Evolutionary conservation across 2,797 vertebrate species (phyloP), one percentile per base, ranked within the genome.

Genomic region (Leptodactylus fallax): DNA sequence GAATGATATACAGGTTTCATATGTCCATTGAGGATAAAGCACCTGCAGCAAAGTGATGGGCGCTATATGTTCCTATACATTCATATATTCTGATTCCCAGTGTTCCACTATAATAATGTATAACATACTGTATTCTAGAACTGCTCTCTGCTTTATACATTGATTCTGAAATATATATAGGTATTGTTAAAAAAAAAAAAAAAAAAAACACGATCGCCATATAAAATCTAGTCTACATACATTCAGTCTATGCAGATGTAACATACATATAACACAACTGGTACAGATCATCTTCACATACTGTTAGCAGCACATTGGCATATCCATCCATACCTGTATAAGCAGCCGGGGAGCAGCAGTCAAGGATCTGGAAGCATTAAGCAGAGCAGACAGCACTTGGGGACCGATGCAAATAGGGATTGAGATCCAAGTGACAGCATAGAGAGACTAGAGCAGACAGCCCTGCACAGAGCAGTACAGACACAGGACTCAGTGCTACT

Each of bases 391-490:
- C 65, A 53, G 77, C 23, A 21, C 36, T 61, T 23, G 17, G 65
- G 45, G 49, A 55, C 36, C 61, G 47, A 49, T 25, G 36, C n/a
- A 67, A 25, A 13, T 51, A 78, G 36, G 45, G 12, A 61, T 21
- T 49, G 56, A 21, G 14, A 77, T 47, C 69, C 27, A 56, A 58
- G 74, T 69, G 74, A n/a, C 87, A 85, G 83, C 23, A 27, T 45
- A 27, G 61, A 60, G 85, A 36, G 81, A 88, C 45, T 83, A 61
- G 49, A 71, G 82, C 82, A 85, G 82, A 79, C 83, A 85, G 82
- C 17, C 58, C 49, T n/a, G 81, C 71, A 72, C 69, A 47, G 53
- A 88, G 55, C 87, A 55, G 49, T 51, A 77, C 6, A 51, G 74
- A 53, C 74, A 77, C 74, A 77, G 76, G 21, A 71, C 49, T 60